phyloP scores from a whole-genome alignment of 2,797 vertebrate species.

The Nothura maculosa region DNA sequence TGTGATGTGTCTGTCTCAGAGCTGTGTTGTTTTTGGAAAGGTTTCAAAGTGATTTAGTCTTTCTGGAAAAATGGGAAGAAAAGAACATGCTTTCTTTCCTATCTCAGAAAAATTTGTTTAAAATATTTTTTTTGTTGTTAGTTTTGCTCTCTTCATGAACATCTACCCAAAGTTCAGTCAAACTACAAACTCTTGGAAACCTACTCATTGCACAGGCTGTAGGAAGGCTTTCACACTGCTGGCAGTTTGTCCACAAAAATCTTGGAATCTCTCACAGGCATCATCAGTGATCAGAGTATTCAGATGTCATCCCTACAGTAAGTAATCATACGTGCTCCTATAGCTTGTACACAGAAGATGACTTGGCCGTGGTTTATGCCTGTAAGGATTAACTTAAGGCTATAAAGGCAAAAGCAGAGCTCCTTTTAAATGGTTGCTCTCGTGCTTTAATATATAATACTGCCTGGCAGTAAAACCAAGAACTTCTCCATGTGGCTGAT shows the following conservation, averaged over 20 bases:
- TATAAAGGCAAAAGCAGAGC: background rate
- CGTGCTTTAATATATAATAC: background rate
- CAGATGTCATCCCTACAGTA: background rate
- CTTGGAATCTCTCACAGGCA: background rate
- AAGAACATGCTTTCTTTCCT: background rate
- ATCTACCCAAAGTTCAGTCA: background rate
- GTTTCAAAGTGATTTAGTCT: background rate
- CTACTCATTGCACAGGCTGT: background rate
- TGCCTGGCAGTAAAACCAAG: background rate
- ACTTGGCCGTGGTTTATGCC: background rate
- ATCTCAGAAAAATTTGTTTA: background rate
- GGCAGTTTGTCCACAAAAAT: background rate
- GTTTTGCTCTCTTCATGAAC: background rate
- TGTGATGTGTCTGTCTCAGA: background rate
- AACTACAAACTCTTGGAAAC: background rate
- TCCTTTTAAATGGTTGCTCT: background rate
- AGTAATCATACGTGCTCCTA: background rate
- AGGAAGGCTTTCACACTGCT: background rate
- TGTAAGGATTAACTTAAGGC: background rate
- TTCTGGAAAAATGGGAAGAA: background rate
- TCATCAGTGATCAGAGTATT: background rate
- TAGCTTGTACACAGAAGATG: background rate
- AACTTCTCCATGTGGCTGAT: background rate
- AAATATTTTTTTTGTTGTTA: background rate
- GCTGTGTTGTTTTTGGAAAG: background rate